Evolutionary conservation across 2,888 invertebrate genomes (phyloP), one percentile per base, ranked within the genome.

Genomic region (Hypena proboscidalis): DNA sequence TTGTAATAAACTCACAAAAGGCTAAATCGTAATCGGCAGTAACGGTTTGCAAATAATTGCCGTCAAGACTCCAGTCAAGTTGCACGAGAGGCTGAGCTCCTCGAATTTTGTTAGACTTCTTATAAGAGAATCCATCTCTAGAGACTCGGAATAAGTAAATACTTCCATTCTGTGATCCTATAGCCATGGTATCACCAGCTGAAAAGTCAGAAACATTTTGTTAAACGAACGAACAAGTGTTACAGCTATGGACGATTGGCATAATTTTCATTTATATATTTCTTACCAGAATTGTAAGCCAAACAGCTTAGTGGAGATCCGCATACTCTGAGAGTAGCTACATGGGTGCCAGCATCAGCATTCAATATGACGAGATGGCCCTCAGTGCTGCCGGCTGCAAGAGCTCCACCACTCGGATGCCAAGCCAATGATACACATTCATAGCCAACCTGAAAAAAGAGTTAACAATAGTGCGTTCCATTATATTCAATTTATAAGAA

Each of bases 21-120:
- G 95, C 92, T 34, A 97, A 86, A 77, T 98, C 97, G 66, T 97
- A 97, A 77, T 98, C 97, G 44, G 96, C 95, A 8, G 97, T 97
- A 36, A 96, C 97, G 0, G 97, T 96, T 86, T 97, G 97, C 43
- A 98, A 86, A 76, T 94, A 97, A 75, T 94, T 95, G 41, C 97
- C 96, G 74, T 98, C 97, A 23, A 95, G 94, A 77, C 97, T 97
- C 97, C 97, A 98, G 77, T 98, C 98, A 37, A 98, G 85, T 69
- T 97, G 97, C 46, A 95, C 94, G 2, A 98, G 89, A 0, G 97
- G 95, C 71, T 97, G 97, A 0, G 95, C 94, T 0, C 97, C 97
- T 8, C 97, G 92, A 46, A 97, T 97, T 85, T 97, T 97, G 74
- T 97, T 97, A 7, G 95, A 95, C 74, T 97, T 97, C 75, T 97